Evolutionary conservation across 1,140 invertebrate species (phyloP), one percentile per base, ranked within the genome.

Genomic region (Chironomus striatipennis): DNA sequence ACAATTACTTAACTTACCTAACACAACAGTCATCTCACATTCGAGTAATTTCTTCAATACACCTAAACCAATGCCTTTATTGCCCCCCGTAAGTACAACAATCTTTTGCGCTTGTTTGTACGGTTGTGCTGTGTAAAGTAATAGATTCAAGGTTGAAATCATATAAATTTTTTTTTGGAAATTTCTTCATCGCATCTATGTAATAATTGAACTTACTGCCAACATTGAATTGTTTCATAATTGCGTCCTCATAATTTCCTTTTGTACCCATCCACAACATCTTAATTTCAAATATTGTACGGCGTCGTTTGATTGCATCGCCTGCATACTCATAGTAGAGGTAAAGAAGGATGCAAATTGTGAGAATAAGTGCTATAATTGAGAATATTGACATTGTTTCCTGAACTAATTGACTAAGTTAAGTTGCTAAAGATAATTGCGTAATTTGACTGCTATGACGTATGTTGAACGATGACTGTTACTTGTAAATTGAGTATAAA

Each of bases 21-120:
- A 91, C 76, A 97, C 86, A 47, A 97, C 93, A 79, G 88, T 88
- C 84, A 95, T 91, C 76, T 94, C 90, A 80, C 90, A 90, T 79
- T 91, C 84, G 21, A 95, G 80, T 18, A 97, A 83, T 81, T 90
- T 90, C 80, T 90, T 89, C 12, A 93, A 89, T n/a, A 95, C 88
- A 82, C 90, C 86, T n/a, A 86, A 84, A 15, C 94, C 95, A 79
- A 98, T 96, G 17, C 95, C 95, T 77, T 91, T 84, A 34, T 91
- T 89, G 10, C 94, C 95, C 74, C 95, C 95, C 8, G 95, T 97
- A 70, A 97, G 89, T 76, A 97, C 88, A 65, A 92, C 94, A 73
- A 93, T 85, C 83, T 89, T 88, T 65, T 88, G 89, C 34, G 81
- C 81, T 81, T 86, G 85, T 65, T 83, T 80, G 20, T 57, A 57